Evolutionary conservation across 2,888 invertebrate genomes (phyloP), one percentile per base, ranked within the genome.

Genomic region (Cheilosia variabilis): DNA sequence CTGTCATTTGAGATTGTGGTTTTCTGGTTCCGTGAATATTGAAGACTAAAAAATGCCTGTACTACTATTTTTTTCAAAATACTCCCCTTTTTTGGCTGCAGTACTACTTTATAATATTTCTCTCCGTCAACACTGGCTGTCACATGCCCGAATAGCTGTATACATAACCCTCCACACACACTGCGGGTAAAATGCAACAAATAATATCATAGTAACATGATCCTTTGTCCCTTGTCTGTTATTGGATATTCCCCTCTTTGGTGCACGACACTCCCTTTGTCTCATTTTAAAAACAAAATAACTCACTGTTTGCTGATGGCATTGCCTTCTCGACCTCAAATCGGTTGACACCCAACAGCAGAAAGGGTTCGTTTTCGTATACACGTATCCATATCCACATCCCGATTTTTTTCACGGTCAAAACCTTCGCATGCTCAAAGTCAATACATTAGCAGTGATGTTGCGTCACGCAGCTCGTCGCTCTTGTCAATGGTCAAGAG

Each of bases 401-500:
- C 2, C 9, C 1, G 22, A 22, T 55, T 77, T 82, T 83, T 83
- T 83, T 83, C 82, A 83, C 57, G 82, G 82, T 83, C 77, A 63
- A 68, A 62, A 55, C 66, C 72, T 66, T 77, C 47, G 82, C 82
- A 72, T 83, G 82, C 41, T 71, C 34, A 68, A 72, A 78, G 47
- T 41, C 77, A 77, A 83, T 83, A 66, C 82, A 77, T 78, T 68
- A 66, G 68, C 71, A 1, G 27, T 19, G 60, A 62, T 55, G 72
- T 60, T 73, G 72, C n/a, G 45, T 47, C 17, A 62, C 82, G 78
- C 72, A 78, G 72, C 41, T 82, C 58, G 72, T 60, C 72, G 13
- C 68, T 65, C 72, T 68, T 83, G 77, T 77, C 82, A 83, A 63
- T 77, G 77, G 77, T 83, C 77, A 77, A 7, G 27, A 72, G 78